phyloP scores from a whole-genome alignment of 2,888 invertebrate species.

The Chesias legatella region DNA sequence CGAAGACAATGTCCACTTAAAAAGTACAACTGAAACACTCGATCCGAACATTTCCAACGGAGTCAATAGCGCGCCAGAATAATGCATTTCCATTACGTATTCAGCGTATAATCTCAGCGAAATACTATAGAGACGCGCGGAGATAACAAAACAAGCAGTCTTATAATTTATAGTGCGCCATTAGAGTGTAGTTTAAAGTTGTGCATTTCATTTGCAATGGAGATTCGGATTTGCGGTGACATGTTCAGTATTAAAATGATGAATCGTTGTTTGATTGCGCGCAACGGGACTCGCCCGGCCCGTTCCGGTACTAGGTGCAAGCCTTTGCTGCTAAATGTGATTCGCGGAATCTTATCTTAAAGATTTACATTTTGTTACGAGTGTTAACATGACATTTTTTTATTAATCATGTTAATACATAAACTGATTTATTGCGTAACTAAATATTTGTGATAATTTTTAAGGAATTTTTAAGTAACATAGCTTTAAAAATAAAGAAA shows the following conservation, averaged over 20 bases:
- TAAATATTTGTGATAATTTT: too few relatives aligned
- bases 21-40: slow-evolving; percentile 8
- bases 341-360: too few relatives aligned
- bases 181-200: slow-evolving; percentile 63
- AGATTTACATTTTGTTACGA: too few relatives aligned
- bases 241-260: slow-evolving; percentile 76
- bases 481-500: too few relatives aligned
- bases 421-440: too few relatives aligned
- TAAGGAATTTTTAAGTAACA: too few relatives aligned
- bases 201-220: slow-evolving; percentile 74
- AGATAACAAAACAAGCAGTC: slow-evolving; percentile 69
- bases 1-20: not conserved
- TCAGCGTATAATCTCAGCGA: slow-evolving; percentile 68
- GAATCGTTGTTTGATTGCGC: slow-evolving; percentile 69
- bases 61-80: slow-evolving; percentile 41
- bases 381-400: too few relatives aligned
- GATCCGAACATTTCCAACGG: slow-evolving; percentile 7
- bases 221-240: slow-evolving; percentile 74
- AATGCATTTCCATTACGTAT: slow-evolving; percentile 66
- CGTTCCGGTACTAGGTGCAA: slow-evolving; percentile 18
- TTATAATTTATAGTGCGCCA: slow-evolving; percentile 71
- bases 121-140: slow-evolving; percentile 64
- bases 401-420: too few relatives aligned
- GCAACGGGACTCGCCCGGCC: slow-evolving; percentile 22
- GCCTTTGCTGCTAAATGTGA: slow-evolving; percentile 5